Conservation (phyloP, 2,797 vertebrate genomes). For the Dipus sagitta region DNA sequence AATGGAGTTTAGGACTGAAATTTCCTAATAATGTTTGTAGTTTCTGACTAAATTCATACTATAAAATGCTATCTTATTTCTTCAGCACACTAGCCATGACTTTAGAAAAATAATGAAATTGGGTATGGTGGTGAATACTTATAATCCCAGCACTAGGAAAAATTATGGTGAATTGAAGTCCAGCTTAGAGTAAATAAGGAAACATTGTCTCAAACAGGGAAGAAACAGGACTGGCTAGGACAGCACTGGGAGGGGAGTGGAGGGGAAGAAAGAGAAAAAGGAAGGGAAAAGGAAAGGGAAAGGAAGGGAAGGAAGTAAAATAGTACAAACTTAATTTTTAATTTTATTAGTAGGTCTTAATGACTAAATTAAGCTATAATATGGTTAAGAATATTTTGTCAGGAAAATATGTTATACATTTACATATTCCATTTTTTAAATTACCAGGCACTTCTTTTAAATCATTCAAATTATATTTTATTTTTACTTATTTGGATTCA, state of each 20-base stretch:
- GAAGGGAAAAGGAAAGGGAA: neutral
- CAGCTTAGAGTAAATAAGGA: neutral
- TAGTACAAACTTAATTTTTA: slow-evolving; percentile 79
- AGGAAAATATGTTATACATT: slow-evolving; percentile 78
- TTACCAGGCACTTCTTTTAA: slow-evolving; percentile 40
- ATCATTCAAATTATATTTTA: neutral
- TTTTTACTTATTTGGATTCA: neutral
- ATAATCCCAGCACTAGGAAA: neutral
- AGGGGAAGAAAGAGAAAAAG: too few species aligned
- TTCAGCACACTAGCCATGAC: slow-evolving; percentile 76
- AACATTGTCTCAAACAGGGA: neutral
- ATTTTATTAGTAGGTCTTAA: slow-evolving; percentile 81
- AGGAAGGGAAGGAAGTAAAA: neutral
- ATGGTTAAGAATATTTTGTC: slow-evolving; percentile 78
- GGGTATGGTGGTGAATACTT: too few species aligned
- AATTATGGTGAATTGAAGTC: too few species aligned
- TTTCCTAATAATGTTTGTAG: slow-evolving; percentile 78
- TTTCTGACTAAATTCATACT: slow-evolving; percentile 82
- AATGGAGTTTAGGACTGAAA: slow-evolving; percentile 74
- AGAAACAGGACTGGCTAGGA: too few species aligned
- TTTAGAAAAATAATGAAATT: slow-evolving; percentile 68
- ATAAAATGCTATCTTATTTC: slow-evolving; percentile 69
- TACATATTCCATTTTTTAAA: neutral
- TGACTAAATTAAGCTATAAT: slow-evolving; percentile 81
- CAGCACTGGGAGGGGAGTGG: too few species aligned